These are phyloP conservation scores for Pongo abelii DNA, from an alignment of 2,113 vertebrate genomes.

Conservation along the genomic window DNA sequence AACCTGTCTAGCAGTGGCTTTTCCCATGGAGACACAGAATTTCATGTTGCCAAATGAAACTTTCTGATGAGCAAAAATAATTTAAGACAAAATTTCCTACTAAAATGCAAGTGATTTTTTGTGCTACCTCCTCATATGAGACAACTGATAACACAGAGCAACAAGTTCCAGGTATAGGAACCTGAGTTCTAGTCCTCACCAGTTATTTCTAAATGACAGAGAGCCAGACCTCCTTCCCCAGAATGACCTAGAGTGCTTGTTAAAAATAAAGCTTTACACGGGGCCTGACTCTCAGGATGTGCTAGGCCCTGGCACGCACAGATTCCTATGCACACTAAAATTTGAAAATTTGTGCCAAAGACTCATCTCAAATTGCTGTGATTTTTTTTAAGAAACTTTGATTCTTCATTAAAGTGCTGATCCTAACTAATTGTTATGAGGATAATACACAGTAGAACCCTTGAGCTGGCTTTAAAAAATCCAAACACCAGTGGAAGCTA, in stretches of 20 bases:
- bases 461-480: not conserved
- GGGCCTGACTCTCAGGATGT: not conserved
- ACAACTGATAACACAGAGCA: not conserved
- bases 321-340: not conserved
- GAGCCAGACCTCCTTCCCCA: not conserved
- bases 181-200: not conserved
- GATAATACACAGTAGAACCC: too few species aligned
- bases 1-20: not conserved
- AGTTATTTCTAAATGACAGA: not conserved
- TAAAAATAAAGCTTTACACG: not conserved
- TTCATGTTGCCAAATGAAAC: not conserved
- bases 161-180: not conserved
- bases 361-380: not conserved
- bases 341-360: not conserved
- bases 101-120: not conserved
- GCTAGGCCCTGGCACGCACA: not conserved
- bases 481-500: not conserved
- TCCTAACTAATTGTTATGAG: not conserved
- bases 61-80: not conserved
- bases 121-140: not conserved
- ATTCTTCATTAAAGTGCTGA: not conserved
- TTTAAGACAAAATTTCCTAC: not conserved
- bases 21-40: not conserved
- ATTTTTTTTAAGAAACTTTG: not conserved
- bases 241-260: not conserved